These are phyloP conservation scores for Heteractis magnifica DNA, from an alignment of 92 coral and sea anemone species.

Conservation along the genomic window DNA sequence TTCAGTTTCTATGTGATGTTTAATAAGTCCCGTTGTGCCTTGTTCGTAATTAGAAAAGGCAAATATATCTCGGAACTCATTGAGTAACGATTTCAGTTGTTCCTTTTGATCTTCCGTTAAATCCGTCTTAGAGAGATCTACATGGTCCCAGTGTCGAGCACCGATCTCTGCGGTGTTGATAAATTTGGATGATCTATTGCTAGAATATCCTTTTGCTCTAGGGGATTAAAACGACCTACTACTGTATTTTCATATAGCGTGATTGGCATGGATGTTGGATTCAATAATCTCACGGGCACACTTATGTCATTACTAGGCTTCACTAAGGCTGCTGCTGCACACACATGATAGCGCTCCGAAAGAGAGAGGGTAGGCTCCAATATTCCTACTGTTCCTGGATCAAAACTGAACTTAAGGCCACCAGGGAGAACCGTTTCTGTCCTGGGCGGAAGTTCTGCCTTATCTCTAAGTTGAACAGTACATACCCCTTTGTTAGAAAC, in stretches of 20 bases:
- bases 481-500: background rate
- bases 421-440: conserved; percentile 12
- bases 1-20: conserved; percentile 40
- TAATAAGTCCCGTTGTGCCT: conserved; percentile 37
- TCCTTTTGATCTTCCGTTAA: conserved; percentile 13
- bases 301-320: background rate
- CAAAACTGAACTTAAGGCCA: background rate
- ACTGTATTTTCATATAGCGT: background rate
- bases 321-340: conserved; percentile 13
- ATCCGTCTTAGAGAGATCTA: conserved; percentile 10
- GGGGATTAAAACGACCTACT: conserved; percentile 3
- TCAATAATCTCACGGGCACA: conserved; percentile 4
- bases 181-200: background rate
- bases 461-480: conserved; percentile 1
- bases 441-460: conserved; percentile 17
- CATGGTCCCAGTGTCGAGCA: background rate
- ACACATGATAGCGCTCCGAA: conserved; percentile 18
- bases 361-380: conserved; percentile 6
- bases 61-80: conserved; percentile 42
- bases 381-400: conserved; percentile 2
- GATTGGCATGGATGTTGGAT: conserved; percentile 15
- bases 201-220: background rate
- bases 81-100: conserved; percentile 11
- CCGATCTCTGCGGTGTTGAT: background rate
- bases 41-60: conserved; percentile 32